These are phyloP conservation scores for Lasioglossum zephyrum DNA, from an alignment of 2,888 invertebrate species.

Conservation along the genomic window DNA sequence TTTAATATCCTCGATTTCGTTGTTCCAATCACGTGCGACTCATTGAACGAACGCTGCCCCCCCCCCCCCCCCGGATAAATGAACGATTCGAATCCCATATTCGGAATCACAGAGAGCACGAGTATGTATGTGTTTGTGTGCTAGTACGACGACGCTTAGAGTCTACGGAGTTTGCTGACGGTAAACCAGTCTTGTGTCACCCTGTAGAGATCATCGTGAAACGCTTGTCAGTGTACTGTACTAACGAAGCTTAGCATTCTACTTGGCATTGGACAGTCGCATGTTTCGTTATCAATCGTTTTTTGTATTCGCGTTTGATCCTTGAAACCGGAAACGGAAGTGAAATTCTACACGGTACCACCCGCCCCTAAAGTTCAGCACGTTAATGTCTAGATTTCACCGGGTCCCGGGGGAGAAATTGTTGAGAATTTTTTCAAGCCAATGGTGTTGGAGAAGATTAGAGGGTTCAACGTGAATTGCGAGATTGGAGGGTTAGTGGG, in stretches of 20 bases:
- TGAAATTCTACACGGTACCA: slow-evolving; percentile 38
- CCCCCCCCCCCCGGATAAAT: background rate
- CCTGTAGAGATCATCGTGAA: slow-evolving; percentile 77
- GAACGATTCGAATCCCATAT: slow-evolving; percentile 6
- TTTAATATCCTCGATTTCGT: slow-evolving; percentile 56
- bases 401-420: slow-evolving; percentile 10
- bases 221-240: slow-evolving; percentile 67
- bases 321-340: slow-evolving; percentile 80
- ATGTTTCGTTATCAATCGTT: slow-evolving; percentile 68
- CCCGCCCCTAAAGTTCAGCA: background rate
- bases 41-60: slow-evolving; percentile 2
- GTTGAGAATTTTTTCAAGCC: slow-evolving; percentile 16
- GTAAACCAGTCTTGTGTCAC: slow-evolving; percentile 58
- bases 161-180: slow-evolving; percentile 8
- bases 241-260: slow-evolving; percentile 75
- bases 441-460: slow-evolving; percentile 34
- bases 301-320: slow-evolving; percentile 67
- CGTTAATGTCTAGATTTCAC: background rate
- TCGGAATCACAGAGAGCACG: background rate
- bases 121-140: background rate
- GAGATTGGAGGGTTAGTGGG: slow-evolving; percentile 44
- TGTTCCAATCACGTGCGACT: slow-evolving; percentile 53
- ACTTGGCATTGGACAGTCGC: slow-evolving; percentile 74
- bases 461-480: slow-evolving; percentile 49
- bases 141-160: background rate